A percentile compares a stretch with the other conserved stretches of the same genome.
Conservation (phyloP, 2,113 vertebrate species). For the Seriola aureovittata region DNA sequence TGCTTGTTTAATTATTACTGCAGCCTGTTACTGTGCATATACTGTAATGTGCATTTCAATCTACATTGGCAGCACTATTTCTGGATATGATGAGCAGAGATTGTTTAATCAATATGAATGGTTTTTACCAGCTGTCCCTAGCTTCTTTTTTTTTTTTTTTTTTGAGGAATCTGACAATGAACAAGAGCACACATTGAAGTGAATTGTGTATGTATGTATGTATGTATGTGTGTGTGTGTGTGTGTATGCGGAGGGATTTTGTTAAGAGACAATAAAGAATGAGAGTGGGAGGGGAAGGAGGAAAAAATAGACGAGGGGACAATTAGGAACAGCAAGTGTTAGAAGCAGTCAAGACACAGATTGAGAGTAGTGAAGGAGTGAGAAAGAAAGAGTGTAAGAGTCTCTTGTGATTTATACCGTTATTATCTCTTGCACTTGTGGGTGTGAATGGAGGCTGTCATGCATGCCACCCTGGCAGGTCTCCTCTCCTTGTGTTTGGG, state of each 20-base stretch:
- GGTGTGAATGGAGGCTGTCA: constrained; percentile 76
- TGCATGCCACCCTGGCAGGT: constrained; percentile 74
- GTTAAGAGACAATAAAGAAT: constrained; percentile 68
- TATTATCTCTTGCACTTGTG: constrained; percentile 80
- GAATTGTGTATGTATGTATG: background rate
- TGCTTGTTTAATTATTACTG: constrained; percentile 35
- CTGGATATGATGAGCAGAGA: constrained; percentile 53
- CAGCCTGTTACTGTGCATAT: constrained; percentile 1
- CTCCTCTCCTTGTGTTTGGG: constrained; percentile 64
- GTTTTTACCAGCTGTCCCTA: constrained; percentile 65
- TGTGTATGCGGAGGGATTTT: constrained; percentile 46
- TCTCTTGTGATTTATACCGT: constrained; percentile 80
- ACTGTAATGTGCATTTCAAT: constrained; percentile 41
- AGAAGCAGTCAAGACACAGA: constrained; percentile 66
- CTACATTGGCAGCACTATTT: constrained; percentile 52
- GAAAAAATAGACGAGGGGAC: constrained; percentile 67
- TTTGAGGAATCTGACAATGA: constrained; percentile 51
- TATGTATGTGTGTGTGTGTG: constrained; percentile 15
- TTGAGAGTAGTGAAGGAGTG: constrained; percentile 54
- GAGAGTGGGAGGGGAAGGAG: constrained; percentile 58
- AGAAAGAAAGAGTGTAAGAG: constrained; percentile 49
- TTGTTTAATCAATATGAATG: constrained; percentile 66
- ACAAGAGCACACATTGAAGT: constrained; percentile 28
- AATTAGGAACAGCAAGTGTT: constrained; percentile 71
- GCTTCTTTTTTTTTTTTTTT: constrained; percentile 23